These are phyloP conservation scores for Amazona vittata DNA, from an alignment of 2,113 vertebrate species.

Conservation along the genomic window DNA sequence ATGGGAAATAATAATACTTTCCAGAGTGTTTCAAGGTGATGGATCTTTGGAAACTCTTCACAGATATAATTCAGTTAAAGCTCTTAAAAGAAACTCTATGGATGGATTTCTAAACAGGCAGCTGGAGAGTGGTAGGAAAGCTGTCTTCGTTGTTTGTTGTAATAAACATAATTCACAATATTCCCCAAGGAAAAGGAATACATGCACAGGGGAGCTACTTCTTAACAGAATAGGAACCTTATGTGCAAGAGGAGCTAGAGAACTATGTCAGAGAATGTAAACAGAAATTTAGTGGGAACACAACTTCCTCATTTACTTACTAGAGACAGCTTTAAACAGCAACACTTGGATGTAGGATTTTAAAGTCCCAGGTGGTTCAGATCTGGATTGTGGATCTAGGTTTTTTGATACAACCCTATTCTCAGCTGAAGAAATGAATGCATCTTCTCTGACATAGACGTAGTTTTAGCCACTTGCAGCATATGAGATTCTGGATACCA, in stretches of 20 bases:
- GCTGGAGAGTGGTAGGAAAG: background rate
- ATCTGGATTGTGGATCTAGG: background rate
- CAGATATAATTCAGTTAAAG: background rate
- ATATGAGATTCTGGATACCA: background rate
- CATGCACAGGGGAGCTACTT: background rate
- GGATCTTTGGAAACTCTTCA: background rate
- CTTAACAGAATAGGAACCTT: background rate
- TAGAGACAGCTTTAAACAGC: background rate
- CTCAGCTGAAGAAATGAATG: background rate
- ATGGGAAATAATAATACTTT: background rate
- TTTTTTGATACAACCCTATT: background rate
- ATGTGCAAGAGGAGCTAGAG: background rate
- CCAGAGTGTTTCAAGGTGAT: background rate
- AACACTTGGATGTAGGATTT: background rate
- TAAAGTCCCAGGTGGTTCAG: background rate
- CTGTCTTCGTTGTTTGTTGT: background rate
- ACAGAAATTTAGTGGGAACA: background rate
- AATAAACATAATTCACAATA: background rate
- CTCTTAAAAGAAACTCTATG: background rate
- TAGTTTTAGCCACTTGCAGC: background rate
- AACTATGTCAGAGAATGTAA: background rate
- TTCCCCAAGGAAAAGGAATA: background rate
- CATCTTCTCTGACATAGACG: background rate
- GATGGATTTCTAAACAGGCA: conserved; percentile 6
- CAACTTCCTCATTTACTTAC: background rate